Conservation (phyloP, 2,888 invertebrate genomes). For the Baronia brevicornis region DNA sequence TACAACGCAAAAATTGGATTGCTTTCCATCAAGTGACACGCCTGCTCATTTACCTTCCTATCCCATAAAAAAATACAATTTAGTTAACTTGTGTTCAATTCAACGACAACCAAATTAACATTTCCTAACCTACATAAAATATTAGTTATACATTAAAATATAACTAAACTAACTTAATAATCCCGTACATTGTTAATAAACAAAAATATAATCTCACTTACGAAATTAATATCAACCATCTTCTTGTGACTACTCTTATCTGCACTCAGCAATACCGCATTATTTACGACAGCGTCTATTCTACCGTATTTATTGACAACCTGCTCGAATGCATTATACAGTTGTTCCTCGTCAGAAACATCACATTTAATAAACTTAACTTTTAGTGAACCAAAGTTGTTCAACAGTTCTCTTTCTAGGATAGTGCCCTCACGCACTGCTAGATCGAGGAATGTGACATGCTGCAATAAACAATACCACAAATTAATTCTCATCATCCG, state of each 20-base stretch:
- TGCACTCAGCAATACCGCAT: conserved; percentile 44
- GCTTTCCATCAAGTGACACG: too few relatives aligned
- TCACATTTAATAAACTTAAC: conserved; percentile 67
- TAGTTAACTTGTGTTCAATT: too few relatives aligned
- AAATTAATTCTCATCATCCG: too few relatives aligned
- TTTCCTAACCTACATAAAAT: background rate
- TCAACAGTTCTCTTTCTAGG: conserved; percentile 45
- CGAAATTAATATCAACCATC: conserved; percentile 60
- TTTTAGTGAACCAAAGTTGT: conserved; percentile 54
- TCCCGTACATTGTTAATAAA: too few relatives aligned
- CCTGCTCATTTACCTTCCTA: too few relatives aligned
- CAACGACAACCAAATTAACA: too few relatives aligned
- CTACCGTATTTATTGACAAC: conserved; percentile 54
- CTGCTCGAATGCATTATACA: conserved; percentile 44
- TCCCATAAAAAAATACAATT: too few relatives aligned
- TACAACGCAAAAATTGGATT: too few relatives aligned
- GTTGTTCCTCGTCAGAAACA: conserved; percentile 46
- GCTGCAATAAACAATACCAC: conserved; percentile 43
- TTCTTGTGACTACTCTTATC: conserved; percentile 35
- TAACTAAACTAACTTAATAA: too few relatives aligned
- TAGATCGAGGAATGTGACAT: conserved; percentile 58
- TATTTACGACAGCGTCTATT: conserved; percentile 56
- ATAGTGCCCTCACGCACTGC: conserved; percentile 45
- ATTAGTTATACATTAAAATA: too few relatives aligned
- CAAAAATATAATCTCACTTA: conserved; percentile 29